Evolutionary conservation across 2,797 vertebrate genomes (phyloP).

Genomic region (Spinibarbus caldwelli): DNA sequence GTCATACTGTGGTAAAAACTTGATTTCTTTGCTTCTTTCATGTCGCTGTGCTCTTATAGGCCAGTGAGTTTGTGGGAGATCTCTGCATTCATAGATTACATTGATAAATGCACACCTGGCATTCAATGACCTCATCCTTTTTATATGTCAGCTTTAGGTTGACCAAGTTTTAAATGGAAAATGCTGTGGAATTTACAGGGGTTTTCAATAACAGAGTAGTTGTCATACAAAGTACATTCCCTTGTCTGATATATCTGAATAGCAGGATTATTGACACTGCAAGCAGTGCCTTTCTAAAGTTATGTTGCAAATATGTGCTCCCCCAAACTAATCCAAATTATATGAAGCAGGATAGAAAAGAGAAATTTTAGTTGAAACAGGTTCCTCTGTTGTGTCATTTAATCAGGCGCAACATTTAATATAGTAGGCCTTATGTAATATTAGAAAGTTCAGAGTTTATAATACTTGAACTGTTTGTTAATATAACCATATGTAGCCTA

Average conservation of each 20-base stretch:
- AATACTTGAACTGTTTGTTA: not conserved
- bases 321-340: not conserved
- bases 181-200: slow-evolving; percentile 24
- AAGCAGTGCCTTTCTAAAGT: not conserved
- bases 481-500: not conserved
- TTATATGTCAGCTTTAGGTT: slow-evolving; percentile 24
- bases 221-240: not conserved
- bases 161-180: slow-evolving; percentile 15
- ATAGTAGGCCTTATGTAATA: not conserved
- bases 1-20: slow-evolving; percentile 28
- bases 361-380: not conserved
- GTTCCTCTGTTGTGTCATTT: not conserved
- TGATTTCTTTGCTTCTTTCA: slow-evolving; percentile 21
- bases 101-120: slow-evolving; percentile 44
- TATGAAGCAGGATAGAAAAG: not conserved
- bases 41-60: not conserved
- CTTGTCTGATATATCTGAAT: not conserved
- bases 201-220: not conserved
- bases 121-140: slow-evolving; percentile 31
- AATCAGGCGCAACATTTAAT: not conserved
- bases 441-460: not conserved
- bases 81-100: slow-evolving; percentile 30
- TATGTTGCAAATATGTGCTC: not conserved
- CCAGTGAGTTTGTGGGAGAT: slow-evolving; percentile 31
- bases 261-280: not conserved